Base-by-base conservation (phyloP, 2,888 invertebrate genomes). In the Tanypteryx hageni region DNA sequence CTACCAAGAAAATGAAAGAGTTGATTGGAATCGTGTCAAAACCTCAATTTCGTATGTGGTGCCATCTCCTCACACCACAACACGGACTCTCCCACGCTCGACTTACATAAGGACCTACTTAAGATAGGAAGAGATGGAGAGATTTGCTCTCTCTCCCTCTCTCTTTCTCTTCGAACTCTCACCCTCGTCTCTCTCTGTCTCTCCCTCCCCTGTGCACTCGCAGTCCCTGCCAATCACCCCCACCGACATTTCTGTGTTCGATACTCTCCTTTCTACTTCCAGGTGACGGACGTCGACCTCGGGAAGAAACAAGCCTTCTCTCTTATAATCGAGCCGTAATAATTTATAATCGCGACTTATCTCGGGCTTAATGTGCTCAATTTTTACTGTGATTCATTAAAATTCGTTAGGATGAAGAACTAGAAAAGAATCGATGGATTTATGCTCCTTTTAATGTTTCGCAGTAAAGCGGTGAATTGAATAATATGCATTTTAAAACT, bases 41-140 rank as follows among this genome's bases (percentile, higher is more conserved):
- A 22, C 76, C 27, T 76, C 76, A 27, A 76, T 76, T 76, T 76
- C 27, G 76, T 27, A 27, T 76, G 76, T 27, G 76, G 76, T 27
- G 22, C 76, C 76, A 76, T 76, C 68, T 68, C 22, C 68, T 68
- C 76, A 76, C 76, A 76, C 14, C n/a, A 76, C 76, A n/a, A 5
- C n/a, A 76, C 76, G 10, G 22, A 76, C 76, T 76, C 76, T 76
- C 76, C 76, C 27, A 22, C 27, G 76, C 76, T 76, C 76, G 76
- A 76, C 76, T 76, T 76, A 76, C 76, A 76, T 76, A 27, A 27
- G 76, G 76, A 76, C 76, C 76, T 76, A 76, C 76, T 76, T 76
- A 27, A 76, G 27, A 44, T 44, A 5, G 76, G 27, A 22, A 64
- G 64, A 64, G 64, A 7, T 64, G 44, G 44, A 64, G 64, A 14